phyloP scores from a whole-genome alignment of 2,113 vertebrate genomes.

The Chrysemys picta region DNA sequence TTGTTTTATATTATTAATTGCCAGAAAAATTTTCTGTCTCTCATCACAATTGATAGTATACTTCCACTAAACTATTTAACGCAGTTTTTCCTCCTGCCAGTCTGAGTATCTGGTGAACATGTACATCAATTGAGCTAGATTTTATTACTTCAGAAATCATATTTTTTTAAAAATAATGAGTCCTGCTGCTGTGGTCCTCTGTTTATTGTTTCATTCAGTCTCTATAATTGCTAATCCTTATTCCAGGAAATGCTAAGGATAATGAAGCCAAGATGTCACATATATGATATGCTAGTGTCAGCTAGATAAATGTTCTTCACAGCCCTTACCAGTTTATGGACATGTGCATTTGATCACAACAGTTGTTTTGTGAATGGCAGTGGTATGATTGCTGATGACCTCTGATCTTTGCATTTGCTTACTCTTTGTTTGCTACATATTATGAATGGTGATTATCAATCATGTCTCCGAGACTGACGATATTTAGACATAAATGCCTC shows the following conservation, averaged over 20 bases:
- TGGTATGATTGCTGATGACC: neutral
- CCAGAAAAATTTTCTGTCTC: neutral
- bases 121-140: slow-evolving; percentile 35
- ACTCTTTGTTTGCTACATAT: slow-evolving; percentile 6
- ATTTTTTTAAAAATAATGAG: slow-evolving; percentile 32
- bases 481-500: slow-evolving; percentile 58
- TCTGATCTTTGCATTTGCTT: slow-evolving; percentile 36
- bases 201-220: neutral
- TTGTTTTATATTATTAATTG: slow-evolving; percentile 23
- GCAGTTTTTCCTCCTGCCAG: slow-evolving; percentile 34
- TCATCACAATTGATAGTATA: slow-evolving; percentile 29
- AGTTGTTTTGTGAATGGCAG: slow-evolving; percentile 16
- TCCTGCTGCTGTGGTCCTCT: neutral
- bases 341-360: neutral
- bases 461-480: neutral
- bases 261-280: slow-evolving; percentile 3
- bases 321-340: neutral
- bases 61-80: slow-evolving; percentile 39
- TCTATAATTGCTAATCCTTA: neutral
- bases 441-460: slow-evolving; percentile 23
- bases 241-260: neutral
- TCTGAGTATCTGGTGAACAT: slow-evolving; percentile 63
- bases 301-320: neutral
- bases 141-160: slow-evolving; percentile 46
- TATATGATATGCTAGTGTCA: neutral